phyloP scores from a whole-genome alignment of 2,113 vertebrate genomes.

The Nyctibius bracteatus region DNA sequence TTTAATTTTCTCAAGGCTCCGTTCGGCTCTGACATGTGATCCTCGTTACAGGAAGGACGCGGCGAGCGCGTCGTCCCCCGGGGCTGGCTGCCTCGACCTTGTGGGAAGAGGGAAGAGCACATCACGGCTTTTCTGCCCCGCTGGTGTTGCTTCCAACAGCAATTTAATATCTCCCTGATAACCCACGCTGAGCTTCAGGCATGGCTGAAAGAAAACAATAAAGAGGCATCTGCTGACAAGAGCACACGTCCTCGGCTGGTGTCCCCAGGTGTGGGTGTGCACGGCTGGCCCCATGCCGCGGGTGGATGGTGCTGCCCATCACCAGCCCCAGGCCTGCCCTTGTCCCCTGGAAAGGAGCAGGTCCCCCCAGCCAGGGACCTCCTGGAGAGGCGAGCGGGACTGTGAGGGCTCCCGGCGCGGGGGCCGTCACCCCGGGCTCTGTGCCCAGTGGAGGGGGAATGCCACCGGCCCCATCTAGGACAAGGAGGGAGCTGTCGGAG shows the following conservation, averaged over 20 bases:
- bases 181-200: not conserved
- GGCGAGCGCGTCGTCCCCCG: not conserved
- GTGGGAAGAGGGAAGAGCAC: conserved; percentile 55
- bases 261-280: not conserved
- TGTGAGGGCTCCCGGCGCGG: accelerated
- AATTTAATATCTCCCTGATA: conserved; percentile 51
- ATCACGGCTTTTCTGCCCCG: not conserved
- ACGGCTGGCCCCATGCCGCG: accelerated
- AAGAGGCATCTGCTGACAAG: not conserved
- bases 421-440: not conserved
- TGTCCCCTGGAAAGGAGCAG: not conserved
- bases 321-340: not conserved
- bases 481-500: not conserved
- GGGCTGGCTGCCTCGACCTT: conserved; percentile 48
- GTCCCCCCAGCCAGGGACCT: no score
- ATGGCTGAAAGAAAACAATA: not conserved
- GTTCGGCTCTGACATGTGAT: conserved; percentile 38
- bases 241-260: not conserved
- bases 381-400: accelerated
- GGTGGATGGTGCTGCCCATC: not conserved
- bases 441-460: not conserved
- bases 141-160: conserved; percentile 42
- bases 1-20: conserved; percentile 53
- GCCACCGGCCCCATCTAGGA: not conserved
- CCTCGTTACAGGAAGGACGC: conserved; percentile 45